These are phyloP conservation scores for Agelas oroides DNA, from an alignment of 37 sponge, comb jelly and placozoan genomes.

Conservation along the genomic window DNA sequence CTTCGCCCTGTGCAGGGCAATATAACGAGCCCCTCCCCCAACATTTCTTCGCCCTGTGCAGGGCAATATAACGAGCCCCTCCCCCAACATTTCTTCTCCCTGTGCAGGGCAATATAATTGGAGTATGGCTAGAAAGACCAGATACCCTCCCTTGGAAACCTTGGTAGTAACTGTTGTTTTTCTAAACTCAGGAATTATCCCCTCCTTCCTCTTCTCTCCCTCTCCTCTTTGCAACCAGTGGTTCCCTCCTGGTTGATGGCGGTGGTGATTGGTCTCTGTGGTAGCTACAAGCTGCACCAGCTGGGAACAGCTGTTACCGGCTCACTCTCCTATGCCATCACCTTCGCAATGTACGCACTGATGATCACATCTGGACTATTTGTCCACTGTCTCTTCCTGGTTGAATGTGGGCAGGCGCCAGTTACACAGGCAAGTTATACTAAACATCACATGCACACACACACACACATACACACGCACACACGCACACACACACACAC, in stretches of 20 bases:
- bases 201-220: neutral
- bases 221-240: slow-evolving; percentile 26
- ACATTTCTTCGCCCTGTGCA: too few relatives aligned
- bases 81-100: too few relatives aligned
- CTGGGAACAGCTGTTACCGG: slow-evolving; percentile 24
- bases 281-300: slow-evolving; percentile 3
- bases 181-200: too few relatives aligned
- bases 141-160: too few relatives aligned
- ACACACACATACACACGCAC: neutral
- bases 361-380: slow-evolving; percentile 73
- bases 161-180: too few relatives aligned
- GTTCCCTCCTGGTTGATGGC: slow-evolving; percentile 64
- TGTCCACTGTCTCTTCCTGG: slow-evolving; percentile 56
- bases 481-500: too few relatives aligned
- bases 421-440: neutral
- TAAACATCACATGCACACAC: neutral
- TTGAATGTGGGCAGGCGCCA: slow-evolving; percentile 52
- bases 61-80: too few relatives aligned
- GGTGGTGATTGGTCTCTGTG: slow-evolving; percentile 36
- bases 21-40: too few relatives aligned
- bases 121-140: too few relatives aligned
- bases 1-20: too few relatives aligned
- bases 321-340: slow-evolving; percentile 51
- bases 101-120: too few relatives aligned
- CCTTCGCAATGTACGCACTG: slow-evolving; percentile 50